Conservation (phyloP, 2,888 invertebrate species). For the Netelia fuscicornis region DNA sequence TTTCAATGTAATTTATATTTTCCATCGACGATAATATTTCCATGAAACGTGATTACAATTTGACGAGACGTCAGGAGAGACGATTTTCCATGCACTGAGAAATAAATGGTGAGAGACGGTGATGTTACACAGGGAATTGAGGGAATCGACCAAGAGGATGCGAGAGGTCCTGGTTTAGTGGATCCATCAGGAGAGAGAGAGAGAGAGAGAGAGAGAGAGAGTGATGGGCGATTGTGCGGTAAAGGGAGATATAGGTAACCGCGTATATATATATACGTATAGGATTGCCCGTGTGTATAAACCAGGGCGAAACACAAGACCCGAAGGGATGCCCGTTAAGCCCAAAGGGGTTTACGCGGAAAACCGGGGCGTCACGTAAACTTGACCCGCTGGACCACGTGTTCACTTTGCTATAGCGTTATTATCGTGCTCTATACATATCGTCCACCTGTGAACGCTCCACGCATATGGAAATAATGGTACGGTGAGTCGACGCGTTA, state of each 20-base stretch:
- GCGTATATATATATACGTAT: not conserved
- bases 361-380: constrained; percentile 80
- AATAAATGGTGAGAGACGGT: not conserved
- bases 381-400: constrained; percentile 81
- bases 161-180: constrained; percentile 52
- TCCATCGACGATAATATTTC: no score
- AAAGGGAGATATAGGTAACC: constrained; percentile 45
- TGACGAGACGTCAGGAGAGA: constrained; percentile 39
- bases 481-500: constrained; percentile 17
- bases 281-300: constrained; percentile 25
- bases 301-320: constrained; percentile 77
- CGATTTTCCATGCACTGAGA: constrained; percentile 31
- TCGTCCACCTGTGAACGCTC: constrained; percentile 60
- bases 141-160: constrained; percentile 55
- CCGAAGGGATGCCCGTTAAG: constrained; percentile 79
- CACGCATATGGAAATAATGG: constrained; percentile 48
- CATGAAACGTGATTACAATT: not conserved
- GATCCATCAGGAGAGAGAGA: constrained; percentile 28
- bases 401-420: constrained; percentile 56
- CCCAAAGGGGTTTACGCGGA: constrained; percentile 81
- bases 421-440: constrained; percentile 47
- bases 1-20: no score
- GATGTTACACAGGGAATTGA: constrained; percentile 53
- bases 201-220: constrained; percentile 51
- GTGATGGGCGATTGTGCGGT: constrained; percentile 54